Conservation (phyloP, 2,797 vertebrate species). For the Parambassis ranga region DNA sequence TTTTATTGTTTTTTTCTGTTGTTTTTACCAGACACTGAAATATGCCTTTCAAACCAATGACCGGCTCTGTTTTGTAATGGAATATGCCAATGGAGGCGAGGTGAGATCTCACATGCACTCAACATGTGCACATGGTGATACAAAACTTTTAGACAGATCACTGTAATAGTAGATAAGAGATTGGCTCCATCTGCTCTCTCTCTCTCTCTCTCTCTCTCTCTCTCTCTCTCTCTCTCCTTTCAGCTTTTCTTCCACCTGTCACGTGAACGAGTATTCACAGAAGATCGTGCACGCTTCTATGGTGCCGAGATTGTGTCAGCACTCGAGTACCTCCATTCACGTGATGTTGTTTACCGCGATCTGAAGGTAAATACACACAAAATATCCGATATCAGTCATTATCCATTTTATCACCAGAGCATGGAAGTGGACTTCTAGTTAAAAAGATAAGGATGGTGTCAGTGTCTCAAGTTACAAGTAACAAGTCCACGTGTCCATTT, state of each 20-base stretch:
- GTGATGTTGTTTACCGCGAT: slow-evolving; percentile 89
- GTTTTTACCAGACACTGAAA: slow-evolving; percentile 88
- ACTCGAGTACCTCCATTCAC: slow-evolving; percentile 88
- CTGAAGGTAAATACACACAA: slow-evolving; percentile 81
- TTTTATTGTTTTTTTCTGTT: neutral
- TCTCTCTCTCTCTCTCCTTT: neutral
- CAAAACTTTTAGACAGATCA: neutral
- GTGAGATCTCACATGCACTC: slow-evolving; percentile 59
- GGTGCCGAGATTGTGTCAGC: slow-evolving; percentile 89
- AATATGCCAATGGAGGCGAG: slow-evolving; percentile 91
- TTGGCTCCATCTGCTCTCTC: neutral
- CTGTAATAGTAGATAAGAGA: neutral
- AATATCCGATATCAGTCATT: too few species aligned
- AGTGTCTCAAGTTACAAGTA: too few species aligned
- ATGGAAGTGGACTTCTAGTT: too few species aligned
- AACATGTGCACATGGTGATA: neutral
- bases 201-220: too few species aligned
- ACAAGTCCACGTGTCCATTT: too few species aligned
- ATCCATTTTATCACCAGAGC: too few species aligned
- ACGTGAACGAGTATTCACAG: slow-evolving; percentile 87
- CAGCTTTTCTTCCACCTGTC: slow-evolving; percentile 90
- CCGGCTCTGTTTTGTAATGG: slow-evolving; percentile 92
- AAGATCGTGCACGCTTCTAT: slow-evolving; percentile 89
- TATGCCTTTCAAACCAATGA: slow-evolving; percentile 91
- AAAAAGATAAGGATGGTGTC: too few species aligned